phyloP scores from a whole-genome alignment of 2,113 vertebrate genomes.

The Austrofundulus limnaeus region DNA sequence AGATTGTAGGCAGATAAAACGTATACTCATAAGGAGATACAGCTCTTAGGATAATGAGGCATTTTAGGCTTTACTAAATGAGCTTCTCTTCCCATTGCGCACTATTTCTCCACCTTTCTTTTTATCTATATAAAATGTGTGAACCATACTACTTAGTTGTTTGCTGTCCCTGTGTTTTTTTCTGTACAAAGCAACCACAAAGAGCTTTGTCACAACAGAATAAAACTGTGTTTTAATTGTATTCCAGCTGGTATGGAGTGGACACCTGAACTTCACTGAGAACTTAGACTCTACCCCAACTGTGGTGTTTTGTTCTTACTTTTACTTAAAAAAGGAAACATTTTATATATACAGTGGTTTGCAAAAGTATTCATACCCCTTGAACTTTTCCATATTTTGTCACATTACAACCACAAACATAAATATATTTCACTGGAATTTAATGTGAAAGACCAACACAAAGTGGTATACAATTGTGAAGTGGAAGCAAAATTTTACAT shows the following conservation, averaged over 20 bases:
- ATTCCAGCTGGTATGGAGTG: not conserved
- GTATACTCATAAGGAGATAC: slow-evolving; percentile 56
- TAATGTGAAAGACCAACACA: too few relatives aligned
- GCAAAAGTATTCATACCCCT: too few relatives aligned
- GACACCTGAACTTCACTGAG: slow-evolving; percentile 36
- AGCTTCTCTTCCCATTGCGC: slow-evolving; percentile 15
- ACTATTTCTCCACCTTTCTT: slow-evolving; percentile 29
- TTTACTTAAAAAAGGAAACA: slow-evolving; percentile 56
- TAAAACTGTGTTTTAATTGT: slow-evolving; percentile 17
- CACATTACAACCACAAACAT: too few relatives aligned
- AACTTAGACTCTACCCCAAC: slow-evolving; percentile 30
- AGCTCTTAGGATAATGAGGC: slow-evolving; percentile 64
- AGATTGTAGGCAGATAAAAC: slow-evolving; percentile 68
- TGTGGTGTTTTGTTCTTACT: slow-evolving; percentile 25
- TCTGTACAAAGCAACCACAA: slow-evolving; percentile 4
- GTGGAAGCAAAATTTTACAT: too few relatives aligned
- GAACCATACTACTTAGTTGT: not conserved
- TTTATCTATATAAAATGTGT: slow-evolving; percentile 9
- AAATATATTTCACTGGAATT: too few relatives aligned
- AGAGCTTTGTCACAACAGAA: not conserved
- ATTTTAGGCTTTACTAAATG: slow-evolving; percentile 41
- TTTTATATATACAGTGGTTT: too few relatives aligned
- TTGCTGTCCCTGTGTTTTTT: not conserved
- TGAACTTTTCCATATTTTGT: too few relatives aligned
- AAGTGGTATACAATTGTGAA: too few relatives aligned